Conservation (phyloP, 2,888 invertebrate genomes). For the Cryptocheilus praepositus region DNA sequence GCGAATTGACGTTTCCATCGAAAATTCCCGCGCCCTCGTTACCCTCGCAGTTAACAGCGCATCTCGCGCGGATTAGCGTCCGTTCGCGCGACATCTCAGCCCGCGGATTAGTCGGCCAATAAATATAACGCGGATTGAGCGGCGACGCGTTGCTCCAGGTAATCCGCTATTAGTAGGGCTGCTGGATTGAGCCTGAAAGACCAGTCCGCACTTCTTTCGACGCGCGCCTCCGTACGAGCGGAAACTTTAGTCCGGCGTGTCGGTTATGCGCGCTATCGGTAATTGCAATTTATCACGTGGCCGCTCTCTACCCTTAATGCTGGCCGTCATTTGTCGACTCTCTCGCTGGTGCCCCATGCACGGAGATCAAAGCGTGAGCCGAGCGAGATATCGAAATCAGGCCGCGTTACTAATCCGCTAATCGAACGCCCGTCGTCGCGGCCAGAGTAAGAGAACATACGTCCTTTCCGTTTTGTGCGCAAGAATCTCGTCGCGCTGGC, state of each 20-base stretch:
- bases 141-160: slow-evolving; percentile 6
- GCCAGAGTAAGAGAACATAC: not conserved
- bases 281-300: slow-evolving; percentile 65
- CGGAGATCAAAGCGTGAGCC: slow-evolving; percentile 46
- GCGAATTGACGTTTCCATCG: too few relatives aligned
- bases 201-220: slow-evolving; percentile 1
- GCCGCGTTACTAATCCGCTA: slow-evolving; percentile 48
- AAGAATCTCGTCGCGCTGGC: not conserved
- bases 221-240: not conserved
- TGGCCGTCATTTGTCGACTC: slow-evolving; percentile 58
- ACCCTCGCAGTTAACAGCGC: too few relatives aligned
- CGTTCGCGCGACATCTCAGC: slow-evolving; percentile 13
- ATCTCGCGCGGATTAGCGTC: slow-evolving; percentile 20
- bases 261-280: slow-evolving; percentile 40
- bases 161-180: slow-evolving; percentile 20
- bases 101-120: slow-evolving; percentile 17
- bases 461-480: not conserved
- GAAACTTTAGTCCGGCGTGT: not conserved
- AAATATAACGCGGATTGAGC: slow-evolving; percentile 36
- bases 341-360: slow-evolving; percentile 13
- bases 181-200: not conserved
- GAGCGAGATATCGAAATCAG: slow-evolving; percentile 22
- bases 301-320: slow-evolving; percentile 42
- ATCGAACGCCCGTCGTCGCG: slow-evolving; percentile 25
- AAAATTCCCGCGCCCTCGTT: too few relatives aligned